Evolutionary conservation across 2,797 vertebrate genomes (phyloP), one percentile per base, ranked within the genome.

Genomic region (Gephyroberyx darwinii): DNA sequence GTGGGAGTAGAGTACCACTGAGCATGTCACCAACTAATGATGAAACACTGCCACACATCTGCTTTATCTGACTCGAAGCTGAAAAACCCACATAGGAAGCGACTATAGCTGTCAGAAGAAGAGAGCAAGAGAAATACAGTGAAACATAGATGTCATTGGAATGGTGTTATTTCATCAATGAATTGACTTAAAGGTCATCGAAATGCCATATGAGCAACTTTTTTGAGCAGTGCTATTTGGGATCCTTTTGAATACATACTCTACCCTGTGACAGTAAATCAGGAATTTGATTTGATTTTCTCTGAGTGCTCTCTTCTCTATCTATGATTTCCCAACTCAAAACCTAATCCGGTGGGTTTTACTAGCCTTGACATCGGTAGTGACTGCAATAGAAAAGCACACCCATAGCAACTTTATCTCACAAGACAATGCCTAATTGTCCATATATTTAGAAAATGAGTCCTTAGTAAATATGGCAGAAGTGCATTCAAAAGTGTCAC

Each of bases 11-110:
- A 74, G 69, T 77, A 70, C 65, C 74, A 77, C 82, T 78, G 84
- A 85, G 76, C 78, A 78, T 59, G 74, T 82, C 84, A 81, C 77
- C 81, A 65, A 84, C 54, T 84, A 73, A 81, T 77, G 65, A 87
- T 71, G 75, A 89, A 91, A 84, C 88, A 90, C 90, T 91, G 89
- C 89, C 90, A 89, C 85, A 76, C 79, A 71, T 82, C 81, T 80
- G 82, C 72, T 86, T 79, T 69, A 56, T 56, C 78, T 78, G 76
- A 76, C 75, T 75, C 64, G 30, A 59, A 77, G 61, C 59, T 77
- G 71, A 79, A 58, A 84, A 86, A 63, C 66, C 69, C 77, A 67
- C 69, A 33, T 69, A 84, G 70, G 65, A 73, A 80, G 57, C 68
- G 68, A 60, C 37, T 39, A 77, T 67, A 80, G 78, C 85, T 51